phyloP scores from a whole-genome alignment of 2,888 invertebrate genomes.

The Pyrrhia umbra region DNA sequence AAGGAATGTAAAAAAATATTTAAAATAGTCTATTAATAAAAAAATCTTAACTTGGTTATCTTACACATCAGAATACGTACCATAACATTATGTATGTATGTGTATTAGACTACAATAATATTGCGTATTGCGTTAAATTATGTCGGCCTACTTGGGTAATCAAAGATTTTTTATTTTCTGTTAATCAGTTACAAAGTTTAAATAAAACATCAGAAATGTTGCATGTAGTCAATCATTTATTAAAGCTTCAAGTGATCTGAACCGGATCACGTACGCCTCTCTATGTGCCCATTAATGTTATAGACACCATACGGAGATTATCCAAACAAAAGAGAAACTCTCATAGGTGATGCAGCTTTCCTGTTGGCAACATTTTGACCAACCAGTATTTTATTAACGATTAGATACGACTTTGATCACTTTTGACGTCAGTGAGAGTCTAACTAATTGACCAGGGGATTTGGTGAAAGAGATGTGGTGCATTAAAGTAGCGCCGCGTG shows the following conservation, averaged over 20 bases:
- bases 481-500: too few relatives aligned
- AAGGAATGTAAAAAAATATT: too few relatives aligned
- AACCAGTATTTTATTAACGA: neutral
- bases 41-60: too few relatives aligned
- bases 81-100: too few relatives aligned
- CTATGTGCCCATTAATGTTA: conserved; percentile 1
- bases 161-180: neutral
- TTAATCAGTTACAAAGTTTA: neutral
- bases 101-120: too few relatives aligned
- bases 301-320: neutral
- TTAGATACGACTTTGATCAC: neutral
- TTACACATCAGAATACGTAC: too few relatives aligned
- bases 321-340: conserved; percentile 20
- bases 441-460: neutral
- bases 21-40: too few relatives aligned
- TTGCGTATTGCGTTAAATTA: neutral
- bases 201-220: too few relatives aligned
- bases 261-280: conserved; percentile 9
- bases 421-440: neutral
- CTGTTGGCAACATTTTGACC: neutral
- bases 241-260: conserved; percentile 16
- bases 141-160: neutral
- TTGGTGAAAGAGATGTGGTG: neutral
- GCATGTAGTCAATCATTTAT: neutral
- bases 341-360: neutral